Percentiles rank a stretch among this genome's conserved stretches.
These are phyloP conservation scores for Trypoxylon attenuatum DNA, from an alignment of 2,888 invertebrate species.

Conservation along the genomic window DNA sequence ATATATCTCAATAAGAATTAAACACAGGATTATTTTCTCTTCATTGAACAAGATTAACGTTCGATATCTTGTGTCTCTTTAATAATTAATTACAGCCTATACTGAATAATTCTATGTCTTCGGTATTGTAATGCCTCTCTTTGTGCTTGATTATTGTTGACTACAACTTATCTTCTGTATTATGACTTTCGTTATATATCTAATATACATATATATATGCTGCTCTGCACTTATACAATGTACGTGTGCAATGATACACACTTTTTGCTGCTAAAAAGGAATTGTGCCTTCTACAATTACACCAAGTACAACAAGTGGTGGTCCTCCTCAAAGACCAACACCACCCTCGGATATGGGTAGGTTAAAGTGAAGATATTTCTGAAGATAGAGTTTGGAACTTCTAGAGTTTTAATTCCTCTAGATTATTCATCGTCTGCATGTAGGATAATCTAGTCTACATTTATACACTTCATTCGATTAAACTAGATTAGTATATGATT, in stretches of 20 bases:
- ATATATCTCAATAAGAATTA: too few species aligned
- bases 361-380: constrained; percentile 44
- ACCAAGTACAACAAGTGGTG: constrained; percentile 49
- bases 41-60: too few species aligned
- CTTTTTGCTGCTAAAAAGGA: constrained; percentile 69
- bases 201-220: constrained; percentile 18
- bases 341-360: constrained; percentile 73
- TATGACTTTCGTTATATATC: constrained; percentile 24
- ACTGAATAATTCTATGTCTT: constrained; percentile 14
- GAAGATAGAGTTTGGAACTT: constrained; percentile 6
- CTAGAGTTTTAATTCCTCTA: constrained; percentile 1
- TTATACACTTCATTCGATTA: constrained; percentile 7
- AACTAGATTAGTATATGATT: constrained; percentile 7
- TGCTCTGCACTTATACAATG: constrained; percentile 24
- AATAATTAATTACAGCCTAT: not conserved
- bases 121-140: constrained; percentile 21
- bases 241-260: constrained; percentile 51
- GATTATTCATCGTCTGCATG: constrained; percentile 12
- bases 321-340: constrained; percentile 72
- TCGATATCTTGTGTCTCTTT: too few species aligned
- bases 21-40: too few species aligned
- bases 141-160: too few species aligned
- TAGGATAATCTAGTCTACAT: constrained; percentile 17
- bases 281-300: constrained; percentile 61
- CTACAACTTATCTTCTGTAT: constrained; percentile 9